Evolutionary conservation across 2,113 vertebrate species (phyloP).

Genomic region (Terrapene triunguis): DNA sequence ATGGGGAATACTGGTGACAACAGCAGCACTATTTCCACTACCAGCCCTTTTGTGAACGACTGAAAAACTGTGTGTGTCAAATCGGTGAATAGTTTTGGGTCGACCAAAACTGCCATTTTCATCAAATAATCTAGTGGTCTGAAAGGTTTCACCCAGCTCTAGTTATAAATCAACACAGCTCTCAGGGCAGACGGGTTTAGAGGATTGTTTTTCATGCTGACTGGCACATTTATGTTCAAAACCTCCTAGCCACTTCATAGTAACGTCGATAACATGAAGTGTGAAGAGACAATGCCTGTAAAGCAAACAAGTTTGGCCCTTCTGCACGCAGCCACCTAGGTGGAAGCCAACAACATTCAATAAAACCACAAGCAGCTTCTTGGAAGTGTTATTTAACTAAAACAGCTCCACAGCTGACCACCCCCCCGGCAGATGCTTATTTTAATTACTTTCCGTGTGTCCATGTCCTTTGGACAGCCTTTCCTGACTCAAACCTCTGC

Average conservation of each 20-base stretch:
- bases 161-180: not conserved
- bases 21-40: not conserved
- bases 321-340: not conserved
- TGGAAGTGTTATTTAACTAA: not conserved
- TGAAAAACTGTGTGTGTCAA: too few relatives aligned
- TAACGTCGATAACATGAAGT: too few relatives aligned
- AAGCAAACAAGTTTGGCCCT: not conserved
- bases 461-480: not conserved
- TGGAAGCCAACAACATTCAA: not conserved
- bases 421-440: not conserved
- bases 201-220: not conserved
- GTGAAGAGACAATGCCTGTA: too few relatives aligned
- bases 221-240: rapidly evolving
- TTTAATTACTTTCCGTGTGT: not conserved
- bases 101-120: too few relatives aligned
- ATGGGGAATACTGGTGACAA: too few relatives aligned
- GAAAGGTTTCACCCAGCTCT: not conserved
- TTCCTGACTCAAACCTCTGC: not conserved
- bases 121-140: not conserved
- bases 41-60: not conserved
- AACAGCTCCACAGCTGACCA: not conserved
- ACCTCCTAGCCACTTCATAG: not conserved
- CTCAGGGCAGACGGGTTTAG: not conserved
- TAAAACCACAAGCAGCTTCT: not conserved
- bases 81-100: too few relatives aligned